Evolutionary conservation across 64 coral and sea anemone species (phyloP).

Genomic region (Dendronephthya gigantea): DNA sequence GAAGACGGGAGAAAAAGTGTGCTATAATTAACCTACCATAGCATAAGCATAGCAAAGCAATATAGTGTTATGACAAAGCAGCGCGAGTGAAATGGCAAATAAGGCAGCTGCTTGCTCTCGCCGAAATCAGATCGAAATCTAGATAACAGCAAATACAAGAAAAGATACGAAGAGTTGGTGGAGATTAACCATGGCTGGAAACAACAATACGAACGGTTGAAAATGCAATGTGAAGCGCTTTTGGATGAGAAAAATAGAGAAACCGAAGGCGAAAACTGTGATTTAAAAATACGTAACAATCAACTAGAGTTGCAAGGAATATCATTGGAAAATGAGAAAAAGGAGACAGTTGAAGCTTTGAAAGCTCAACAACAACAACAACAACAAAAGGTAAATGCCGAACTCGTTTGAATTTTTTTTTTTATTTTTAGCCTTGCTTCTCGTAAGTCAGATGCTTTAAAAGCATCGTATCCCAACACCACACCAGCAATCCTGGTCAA

Average conservation of each 20-base stretch:
- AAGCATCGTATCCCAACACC: too few species aligned
- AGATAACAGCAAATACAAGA: not conserved
- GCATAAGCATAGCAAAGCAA: too few species aligned
- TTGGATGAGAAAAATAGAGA: not conserved
- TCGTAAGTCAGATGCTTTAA: too few species aligned
- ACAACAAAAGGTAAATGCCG: not conserved
- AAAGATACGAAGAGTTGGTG: constrained; percentile 12
- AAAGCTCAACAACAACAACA: not conserved
- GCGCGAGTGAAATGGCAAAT: not conserved
- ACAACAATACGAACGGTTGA: constrained; percentile 12
- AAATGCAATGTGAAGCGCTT: not conserved
- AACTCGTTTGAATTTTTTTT: too few species aligned
- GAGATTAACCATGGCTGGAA: constrained; percentile 23
- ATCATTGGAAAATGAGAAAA: not conserved
- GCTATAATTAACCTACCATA: too few species aligned
- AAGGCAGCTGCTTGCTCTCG: not conserved
- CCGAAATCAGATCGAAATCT: not conserved
- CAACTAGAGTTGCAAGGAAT: constrained; percentile 7
- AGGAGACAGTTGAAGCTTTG: not conserved
- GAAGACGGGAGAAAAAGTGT: too few species aligned
- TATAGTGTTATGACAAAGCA: too few species aligned
- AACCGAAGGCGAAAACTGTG: not conserved
- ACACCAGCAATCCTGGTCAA: too few species aligned
- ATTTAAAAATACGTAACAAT: constrained; percentile 4
- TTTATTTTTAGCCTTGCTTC: too few species aligned